phyloP scores from a whole-genome alignment of 2,113 vertebrate genomes.

The Brachyhypopomus gauderio region DNA sequence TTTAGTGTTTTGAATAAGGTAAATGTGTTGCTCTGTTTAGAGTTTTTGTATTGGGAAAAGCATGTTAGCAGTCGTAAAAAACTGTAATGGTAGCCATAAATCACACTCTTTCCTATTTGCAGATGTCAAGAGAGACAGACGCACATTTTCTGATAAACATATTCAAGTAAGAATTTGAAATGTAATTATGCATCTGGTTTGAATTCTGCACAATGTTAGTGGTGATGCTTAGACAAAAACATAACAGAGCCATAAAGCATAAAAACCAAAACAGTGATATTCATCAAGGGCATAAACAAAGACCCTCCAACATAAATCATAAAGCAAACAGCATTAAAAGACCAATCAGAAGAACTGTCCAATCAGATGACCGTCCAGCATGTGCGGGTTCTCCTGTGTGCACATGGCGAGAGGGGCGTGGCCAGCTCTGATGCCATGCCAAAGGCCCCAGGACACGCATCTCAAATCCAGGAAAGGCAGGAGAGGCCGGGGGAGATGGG shows the following conservation, averaged over 20 bases:
- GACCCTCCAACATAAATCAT: neutral
- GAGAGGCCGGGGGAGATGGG: no score
- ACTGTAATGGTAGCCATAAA: neutral
- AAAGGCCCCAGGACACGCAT: no score
- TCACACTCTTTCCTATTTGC: slow-evolving; percentile 15
- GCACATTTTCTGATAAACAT: neutral
- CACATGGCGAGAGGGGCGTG: slow-evolving; percentile 12
- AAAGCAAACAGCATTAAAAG: neutral
- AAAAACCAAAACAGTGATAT: neutral
- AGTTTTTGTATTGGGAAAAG: no score
- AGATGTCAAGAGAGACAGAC: neutral
- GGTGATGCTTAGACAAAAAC: neutral
- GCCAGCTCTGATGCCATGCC: no score
- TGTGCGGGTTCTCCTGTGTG: slow-evolving; percentile 1
- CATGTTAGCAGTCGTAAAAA: no score
- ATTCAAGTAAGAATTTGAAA: neutral
- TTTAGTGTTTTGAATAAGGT: no score
- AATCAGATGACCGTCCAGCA: neutral
- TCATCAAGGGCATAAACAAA: neutral
- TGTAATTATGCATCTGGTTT: slow-evolving; percentile 27
- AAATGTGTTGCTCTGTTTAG: no score
- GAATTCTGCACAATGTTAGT: neutral
- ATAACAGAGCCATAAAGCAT: neutral
- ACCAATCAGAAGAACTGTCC: neutral
- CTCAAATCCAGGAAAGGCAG: no score